Evolutionary conservation across 2,888 invertebrate genomes (phyloP).

Genomic region (Abrostola triplasia): DNA sequence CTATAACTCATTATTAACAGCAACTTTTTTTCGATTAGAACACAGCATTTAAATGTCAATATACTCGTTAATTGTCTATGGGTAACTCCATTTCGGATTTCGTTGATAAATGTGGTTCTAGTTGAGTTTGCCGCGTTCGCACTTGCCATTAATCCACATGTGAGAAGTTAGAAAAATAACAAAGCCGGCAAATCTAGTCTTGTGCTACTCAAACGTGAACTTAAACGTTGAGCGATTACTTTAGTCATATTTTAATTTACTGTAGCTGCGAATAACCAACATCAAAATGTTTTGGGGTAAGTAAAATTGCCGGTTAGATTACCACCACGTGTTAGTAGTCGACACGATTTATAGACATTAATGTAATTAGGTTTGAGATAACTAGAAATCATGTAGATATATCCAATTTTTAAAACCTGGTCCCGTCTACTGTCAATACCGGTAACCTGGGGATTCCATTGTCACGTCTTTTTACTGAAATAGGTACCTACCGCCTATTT

Average conservation of each 20-base stretch:
- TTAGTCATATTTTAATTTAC: constrained; percentile 27
- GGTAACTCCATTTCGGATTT: constrained; percentile 37
- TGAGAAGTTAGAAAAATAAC: constrained; percentile 13
- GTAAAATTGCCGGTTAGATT: constrained; percentile 60
- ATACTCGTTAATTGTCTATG: constrained; percentile 32
- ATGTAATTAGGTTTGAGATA: background rate
- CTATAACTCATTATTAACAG: no score
- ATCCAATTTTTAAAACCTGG: no score
- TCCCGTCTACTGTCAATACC: no score
- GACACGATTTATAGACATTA: constrained; percentile 3
- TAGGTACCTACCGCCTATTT: no score
- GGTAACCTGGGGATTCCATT: no score
- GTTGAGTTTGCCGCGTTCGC: constrained; percentile 62
- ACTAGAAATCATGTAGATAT: background rate
- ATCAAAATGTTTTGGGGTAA: constrained; percentile 86
- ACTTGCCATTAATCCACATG: constrained; percentile 43
- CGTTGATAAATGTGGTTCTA: constrained; percentile 26
- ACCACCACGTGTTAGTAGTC: constrained; percentile 79
- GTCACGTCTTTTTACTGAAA: no score
- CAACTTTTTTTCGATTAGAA: background rate
- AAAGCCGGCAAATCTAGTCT: constrained; percentile 18
- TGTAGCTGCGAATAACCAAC: constrained; percentile 29
- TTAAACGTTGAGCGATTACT: constrained; percentile 19
- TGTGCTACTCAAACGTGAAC: constrained; percentile 17
- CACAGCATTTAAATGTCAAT: background rate